Percentiles rank a stretch among this genome's conserved stretches.
Evolutionary conservation across 2,888 invertebrate species (phyloP).

Genomic region (Emmelina monodactyla): DNA sequence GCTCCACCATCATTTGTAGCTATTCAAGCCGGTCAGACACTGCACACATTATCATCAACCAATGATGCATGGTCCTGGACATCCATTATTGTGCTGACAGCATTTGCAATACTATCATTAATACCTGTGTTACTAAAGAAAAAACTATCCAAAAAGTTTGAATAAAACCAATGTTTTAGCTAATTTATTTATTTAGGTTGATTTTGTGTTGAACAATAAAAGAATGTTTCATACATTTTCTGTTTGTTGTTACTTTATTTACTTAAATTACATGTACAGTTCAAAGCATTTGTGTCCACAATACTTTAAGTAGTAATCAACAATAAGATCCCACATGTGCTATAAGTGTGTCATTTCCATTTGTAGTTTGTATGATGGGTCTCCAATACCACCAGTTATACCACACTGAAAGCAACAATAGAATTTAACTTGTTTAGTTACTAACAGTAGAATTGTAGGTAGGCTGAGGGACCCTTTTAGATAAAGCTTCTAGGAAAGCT

Average conservation of each 20-base stretch:
- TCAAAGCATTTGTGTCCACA: too few relatives aligned
- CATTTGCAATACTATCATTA: constrained; percentile 84
- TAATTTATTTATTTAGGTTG: constrained; percentile 33
- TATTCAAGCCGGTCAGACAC: constrained; percentile 96
- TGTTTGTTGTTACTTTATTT: constrained; percentile 17
- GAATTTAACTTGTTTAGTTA: constrained; percentile 2
- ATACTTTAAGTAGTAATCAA: too few relatives aligned
- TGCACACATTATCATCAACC: constrained; percentile 90
- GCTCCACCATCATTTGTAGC: constrained; percentile 97
- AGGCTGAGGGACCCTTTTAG: too few relatives aligned
- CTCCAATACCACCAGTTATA: constrained; percentile 89
- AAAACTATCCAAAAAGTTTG: constrained; percentile 78
- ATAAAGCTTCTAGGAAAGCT: too few relatives aligned
- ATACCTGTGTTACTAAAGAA: constrained; percentile 88
- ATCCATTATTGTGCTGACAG: constrained; percentile 78
- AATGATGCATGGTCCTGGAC: constrained; percentile 88
- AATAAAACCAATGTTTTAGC: constrained; percentile 57
- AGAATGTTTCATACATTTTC: constrained; percentile 45
- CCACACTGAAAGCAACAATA: constrained; percentile 70
- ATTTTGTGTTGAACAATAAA: constrained; percentile 10
- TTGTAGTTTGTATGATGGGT: constrained; percentile 68
- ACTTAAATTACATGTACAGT: constrained; percentile 10
- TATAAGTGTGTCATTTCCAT: constrained; percentile 67
- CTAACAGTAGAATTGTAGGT: too few relatives aligned
- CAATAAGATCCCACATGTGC: constrained; percentile 78